Conservation (phyloP, 2,888 invertebrate species). For the Dexiosoma caninum region DNA sequence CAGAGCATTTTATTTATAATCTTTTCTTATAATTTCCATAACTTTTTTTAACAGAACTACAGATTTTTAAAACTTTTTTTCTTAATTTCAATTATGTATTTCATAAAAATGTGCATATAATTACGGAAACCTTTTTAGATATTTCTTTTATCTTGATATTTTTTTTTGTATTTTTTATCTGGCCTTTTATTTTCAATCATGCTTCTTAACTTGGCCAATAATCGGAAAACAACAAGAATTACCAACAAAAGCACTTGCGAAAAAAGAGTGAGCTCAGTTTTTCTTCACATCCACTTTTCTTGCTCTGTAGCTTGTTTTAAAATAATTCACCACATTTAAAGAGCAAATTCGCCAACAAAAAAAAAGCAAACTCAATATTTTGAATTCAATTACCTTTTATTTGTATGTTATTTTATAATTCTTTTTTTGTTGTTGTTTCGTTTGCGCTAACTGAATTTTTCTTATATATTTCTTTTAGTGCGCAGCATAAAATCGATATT, state of each 20-base stretch:
- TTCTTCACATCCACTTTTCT: background rate
- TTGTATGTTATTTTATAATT: background rate
- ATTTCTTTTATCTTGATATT: conserved; percentile 23
- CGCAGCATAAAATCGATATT: conserved; percentile 64
- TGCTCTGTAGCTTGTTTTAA: background rate
- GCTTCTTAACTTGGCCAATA: conserved; percentile 57
- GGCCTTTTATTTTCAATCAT: conserved; percentile 39
- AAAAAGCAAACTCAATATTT: background rate
- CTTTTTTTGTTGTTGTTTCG: background rate
- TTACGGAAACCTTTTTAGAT: background rate
- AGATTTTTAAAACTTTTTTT: background rate
- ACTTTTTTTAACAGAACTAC: background rate
- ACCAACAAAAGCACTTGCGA: conserved; percentile 4
- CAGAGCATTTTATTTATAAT: no score
- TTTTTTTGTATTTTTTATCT: conserved; percentile 4
- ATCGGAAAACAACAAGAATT: conserved; percentile 8
- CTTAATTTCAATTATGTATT: background rate
- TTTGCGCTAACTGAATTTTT: conserved; percentile 32
- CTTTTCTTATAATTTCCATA: background rate
- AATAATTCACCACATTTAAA: conserved; percentile 15
- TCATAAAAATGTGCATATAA: background rate
- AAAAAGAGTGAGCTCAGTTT: conserved; percentile 25
- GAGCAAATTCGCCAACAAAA: conserved; percentile 23
- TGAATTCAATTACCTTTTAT: conserved; percentile 43
- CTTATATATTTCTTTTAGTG: conserved; percentile 39